A percentile compares a stretch with the other conserved stretches of the same genome.
phyloP scores from a whole-genome alignment of 2,888 invertebrate species.

The Nudaria mundana region DNA sequence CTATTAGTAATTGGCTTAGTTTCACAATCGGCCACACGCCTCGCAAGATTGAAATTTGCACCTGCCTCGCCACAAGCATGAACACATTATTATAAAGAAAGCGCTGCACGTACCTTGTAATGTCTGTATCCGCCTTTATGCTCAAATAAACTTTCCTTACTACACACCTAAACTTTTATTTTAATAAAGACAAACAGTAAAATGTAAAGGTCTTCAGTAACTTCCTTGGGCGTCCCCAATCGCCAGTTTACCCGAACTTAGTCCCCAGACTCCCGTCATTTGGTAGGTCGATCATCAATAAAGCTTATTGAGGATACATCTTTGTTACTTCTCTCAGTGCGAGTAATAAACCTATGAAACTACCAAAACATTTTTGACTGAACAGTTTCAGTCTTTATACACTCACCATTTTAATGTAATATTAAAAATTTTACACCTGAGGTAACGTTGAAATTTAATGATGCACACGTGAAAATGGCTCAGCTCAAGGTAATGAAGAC shows the following conservation, averaged over 20 bases:
- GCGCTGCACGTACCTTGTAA: no score
- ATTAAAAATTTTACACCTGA: constrained; percentile 18
- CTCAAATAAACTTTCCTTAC: no score
- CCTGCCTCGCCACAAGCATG: no score
- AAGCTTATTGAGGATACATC: constrained; percentile 36
- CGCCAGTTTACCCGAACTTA: constrained; percentile 15
- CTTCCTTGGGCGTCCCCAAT: constrained; percentile 16
- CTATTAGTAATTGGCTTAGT: no score
- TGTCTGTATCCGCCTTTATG: no score
- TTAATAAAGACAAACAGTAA: constrained; percentile 19
- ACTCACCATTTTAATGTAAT: constrained; percentile 4
- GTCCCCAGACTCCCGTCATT: constrained; percentile 26
- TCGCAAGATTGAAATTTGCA: no score
- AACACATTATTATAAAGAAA: no score
- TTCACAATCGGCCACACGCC: no score
- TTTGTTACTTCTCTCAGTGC: constrained; percentile 31
- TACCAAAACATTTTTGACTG: no score
- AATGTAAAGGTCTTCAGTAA: constrained; percentile 17
- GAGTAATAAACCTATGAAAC: no score
- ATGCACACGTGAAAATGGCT: constrained; percentile 3
- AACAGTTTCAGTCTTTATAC: no score
- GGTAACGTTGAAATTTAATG: constrained; percentile 19
- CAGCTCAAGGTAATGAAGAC: constrained; percentile 8
- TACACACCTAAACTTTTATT: constrained; percentile 21
- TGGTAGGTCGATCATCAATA: constrained; percentile 40